Percentiles rank a stretch among this genome's conserved stretches.
Conservation (phyloP, 2,888 invertebrate species). For the Theretra japonica region DNA sequence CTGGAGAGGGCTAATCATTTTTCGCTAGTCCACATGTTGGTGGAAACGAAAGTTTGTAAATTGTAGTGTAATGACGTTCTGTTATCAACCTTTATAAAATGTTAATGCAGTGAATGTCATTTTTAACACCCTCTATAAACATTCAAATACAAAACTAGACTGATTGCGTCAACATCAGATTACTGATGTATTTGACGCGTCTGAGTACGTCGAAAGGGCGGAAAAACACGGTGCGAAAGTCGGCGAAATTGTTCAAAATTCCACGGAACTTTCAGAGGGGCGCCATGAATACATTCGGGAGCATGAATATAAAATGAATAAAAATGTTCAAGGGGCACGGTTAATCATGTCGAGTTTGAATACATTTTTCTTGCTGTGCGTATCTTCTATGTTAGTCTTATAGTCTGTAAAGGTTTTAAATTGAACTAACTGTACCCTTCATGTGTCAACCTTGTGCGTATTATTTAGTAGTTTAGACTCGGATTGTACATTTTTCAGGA, state of each 20-base stretch:
- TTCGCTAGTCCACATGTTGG: no score
- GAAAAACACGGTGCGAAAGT: conserved; percentile 53
- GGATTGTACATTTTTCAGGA: no score
- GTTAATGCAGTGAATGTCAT: no score
- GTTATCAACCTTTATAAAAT: no score
- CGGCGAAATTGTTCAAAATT: conserved; percentile 49
- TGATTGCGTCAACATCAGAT: conserved; percentile 73
- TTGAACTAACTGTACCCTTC: no score
- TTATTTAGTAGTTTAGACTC: no score
- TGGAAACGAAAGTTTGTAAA: no score
- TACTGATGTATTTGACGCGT: conserved; percentile 58
- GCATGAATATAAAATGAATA: conserved; percentile 76
- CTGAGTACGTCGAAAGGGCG: conserved; percentile 62
- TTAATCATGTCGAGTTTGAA: conserved; percentile 72
- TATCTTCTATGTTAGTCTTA: conserved; percentile 45
- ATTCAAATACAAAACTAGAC: background rate
- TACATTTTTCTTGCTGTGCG: conserved; percentile 54
- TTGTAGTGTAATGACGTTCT: no score
- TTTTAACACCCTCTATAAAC: no score
- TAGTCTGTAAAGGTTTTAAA: background rate
- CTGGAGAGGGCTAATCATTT: no score
- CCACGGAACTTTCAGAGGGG: conserved; percentile 40
- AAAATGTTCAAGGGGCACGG: conserved; percentile 67
- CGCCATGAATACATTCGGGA: conserved; percentile 77
- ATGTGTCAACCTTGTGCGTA: no score